These are phyloP conservation scores for Pangasianodon gigas DNA, from an alignment of 2,113 vertebrate species.

Conservation along the genomic window DNA sequence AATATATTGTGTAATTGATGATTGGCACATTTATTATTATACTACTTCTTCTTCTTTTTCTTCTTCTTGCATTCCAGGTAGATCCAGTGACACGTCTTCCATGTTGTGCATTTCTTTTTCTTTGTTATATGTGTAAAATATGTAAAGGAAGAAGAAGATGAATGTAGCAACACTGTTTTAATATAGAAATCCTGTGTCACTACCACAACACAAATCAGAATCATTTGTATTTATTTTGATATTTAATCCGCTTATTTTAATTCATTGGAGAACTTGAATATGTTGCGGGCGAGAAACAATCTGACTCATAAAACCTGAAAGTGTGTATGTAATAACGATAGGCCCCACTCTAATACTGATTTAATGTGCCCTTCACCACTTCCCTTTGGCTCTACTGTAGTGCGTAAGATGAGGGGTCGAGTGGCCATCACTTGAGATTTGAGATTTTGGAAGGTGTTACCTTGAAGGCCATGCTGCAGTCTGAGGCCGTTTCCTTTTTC, in stretches of 20 bases:
- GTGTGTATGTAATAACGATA: no score
- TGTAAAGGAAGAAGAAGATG: neutral
- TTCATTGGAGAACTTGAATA: conserved; percentile 1
- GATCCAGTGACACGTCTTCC: conserved; percentile 24
- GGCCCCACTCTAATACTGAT: neutral
- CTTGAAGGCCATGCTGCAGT: neutral
- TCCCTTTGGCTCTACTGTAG: neutral
- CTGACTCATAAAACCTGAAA: neutral
- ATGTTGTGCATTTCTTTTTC: neutral
- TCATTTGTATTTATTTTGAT: neutral
- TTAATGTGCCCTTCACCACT: neutral
- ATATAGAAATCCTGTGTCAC: neutral
- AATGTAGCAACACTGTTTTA: neutral
- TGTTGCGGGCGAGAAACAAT: neutral
- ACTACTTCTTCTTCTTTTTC: neutral
- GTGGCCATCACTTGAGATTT: neutral
- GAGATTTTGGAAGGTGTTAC: neutral
- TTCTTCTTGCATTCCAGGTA: neutral
- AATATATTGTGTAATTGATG: neutral
- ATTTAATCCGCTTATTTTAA: neutral
- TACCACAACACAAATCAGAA: neutral
- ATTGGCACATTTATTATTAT: neutral
- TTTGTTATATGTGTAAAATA: neutral
- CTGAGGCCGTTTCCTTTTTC: neutral
- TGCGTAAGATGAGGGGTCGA: neutral